A percentile compares a stretch with the other conserved stretches of the same genome.
Conservation (phyloP, 2,888 invertebrate genomes). For the Rhingia rostrata region DNA sequence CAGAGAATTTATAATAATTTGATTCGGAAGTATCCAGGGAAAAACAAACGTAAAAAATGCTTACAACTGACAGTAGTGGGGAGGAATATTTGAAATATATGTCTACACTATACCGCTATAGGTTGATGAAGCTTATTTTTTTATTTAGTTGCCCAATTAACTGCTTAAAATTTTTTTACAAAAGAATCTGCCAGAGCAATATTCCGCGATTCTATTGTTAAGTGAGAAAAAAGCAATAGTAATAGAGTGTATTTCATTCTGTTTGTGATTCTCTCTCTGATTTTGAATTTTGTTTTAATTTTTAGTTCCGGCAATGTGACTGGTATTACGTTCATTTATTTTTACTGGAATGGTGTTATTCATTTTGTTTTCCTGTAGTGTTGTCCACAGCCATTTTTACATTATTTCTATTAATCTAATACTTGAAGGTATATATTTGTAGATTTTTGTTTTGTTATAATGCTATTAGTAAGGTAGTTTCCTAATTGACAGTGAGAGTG, state of each 20-base stretch:
- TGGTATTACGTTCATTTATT: constrained; percentile 44
- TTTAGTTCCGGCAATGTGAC: constrained; percentile 68
- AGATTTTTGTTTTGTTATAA: constrained; percentile 19
- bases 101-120: constrained; percentile 5
- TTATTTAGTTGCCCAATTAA: constrained; percentile 41
- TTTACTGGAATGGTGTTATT: constrained; percentile 19
- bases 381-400: constrained; percentile 12
- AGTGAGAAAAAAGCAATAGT: constrained; percentile 30
- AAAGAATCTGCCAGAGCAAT: constrained; percentile 61
- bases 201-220: constrained; percentile 70
- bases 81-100: constrained; percentile 37
- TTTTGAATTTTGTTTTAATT: constrained; percentile 53
- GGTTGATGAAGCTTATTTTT: constrained; percentile 50
- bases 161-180: constrained; percentile 43
- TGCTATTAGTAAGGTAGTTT: constrained; percentile 25
- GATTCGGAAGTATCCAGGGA: constrained; percentile 72
- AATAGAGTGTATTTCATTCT: constrained; percentile 33
- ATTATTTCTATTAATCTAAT: not conserved
- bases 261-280: constrained; percentile 13
- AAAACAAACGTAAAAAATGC: constrained; percentile 66
- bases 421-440: not conserved
- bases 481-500: constrained; percentile 3
- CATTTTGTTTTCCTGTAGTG: constrained; percentile 22
- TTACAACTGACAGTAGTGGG: constrained; percentile 52
- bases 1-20: constrained; percentile 70